Evolutionary conservation across 2,797 vertebrate species (phyloP).

Genomic region (Lepidocolaptes lacrymiger): DNA sequence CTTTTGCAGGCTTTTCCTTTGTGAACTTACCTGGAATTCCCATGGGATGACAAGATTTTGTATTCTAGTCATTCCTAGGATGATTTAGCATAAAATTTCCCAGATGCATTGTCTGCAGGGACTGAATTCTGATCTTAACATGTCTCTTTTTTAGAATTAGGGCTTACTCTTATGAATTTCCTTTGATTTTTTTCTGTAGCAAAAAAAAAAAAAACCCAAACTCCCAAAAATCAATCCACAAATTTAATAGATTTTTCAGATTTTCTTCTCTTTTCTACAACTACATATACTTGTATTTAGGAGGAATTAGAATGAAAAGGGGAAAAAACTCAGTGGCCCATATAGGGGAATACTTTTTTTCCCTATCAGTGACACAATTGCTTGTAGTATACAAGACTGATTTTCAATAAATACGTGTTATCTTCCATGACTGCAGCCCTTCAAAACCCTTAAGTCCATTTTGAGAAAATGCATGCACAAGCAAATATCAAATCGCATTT

Average conservation of each 20-base stretch:
- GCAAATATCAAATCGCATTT: background rate
- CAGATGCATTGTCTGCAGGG: background rate
- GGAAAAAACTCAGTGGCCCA: background rate
- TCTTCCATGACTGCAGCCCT: background rate
- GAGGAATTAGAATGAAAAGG: background rate
- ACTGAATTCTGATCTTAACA: background rate
- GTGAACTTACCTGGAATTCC: background rate
- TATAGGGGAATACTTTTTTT: background rate
- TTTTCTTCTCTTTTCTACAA: background rate
- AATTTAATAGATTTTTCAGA: background rate
- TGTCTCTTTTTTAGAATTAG: background rate
- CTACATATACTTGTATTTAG: background rate
- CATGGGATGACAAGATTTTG: background rate
- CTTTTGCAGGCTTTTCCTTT: background rate
- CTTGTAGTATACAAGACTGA: background rate
- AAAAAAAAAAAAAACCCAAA: too few relatives aligned
- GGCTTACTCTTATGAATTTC: background rate
- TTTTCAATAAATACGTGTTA: background rate
- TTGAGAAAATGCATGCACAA: background rate
- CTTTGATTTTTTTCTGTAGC: background rate
- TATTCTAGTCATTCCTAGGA: background rate
- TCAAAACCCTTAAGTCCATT: background rate
- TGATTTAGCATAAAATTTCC: background rate
- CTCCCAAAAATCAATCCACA: background rate
- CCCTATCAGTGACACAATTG: background rate